Evolutionary conservation across 2,797 vertebrate genomes (phyloP).

Genomic region (Labeo calbasu): DNA sequence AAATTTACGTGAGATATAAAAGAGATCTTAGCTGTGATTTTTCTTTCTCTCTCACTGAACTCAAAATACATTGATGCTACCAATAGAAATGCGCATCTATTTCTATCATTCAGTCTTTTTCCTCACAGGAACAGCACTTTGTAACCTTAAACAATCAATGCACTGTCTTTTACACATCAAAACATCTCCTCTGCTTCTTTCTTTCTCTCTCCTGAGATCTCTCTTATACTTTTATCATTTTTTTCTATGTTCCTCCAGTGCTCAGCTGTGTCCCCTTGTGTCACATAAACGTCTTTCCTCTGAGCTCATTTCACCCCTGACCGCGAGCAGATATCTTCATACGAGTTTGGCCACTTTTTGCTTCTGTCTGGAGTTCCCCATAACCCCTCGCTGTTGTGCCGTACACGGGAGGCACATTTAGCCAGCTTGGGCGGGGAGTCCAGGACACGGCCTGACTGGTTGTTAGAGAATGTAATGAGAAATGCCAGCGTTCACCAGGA

Average conservation of each 20-base stretch:
- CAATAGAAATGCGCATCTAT: not conserved
- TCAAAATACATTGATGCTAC: not conserved
- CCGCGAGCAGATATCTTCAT: constrained; percentile 29
- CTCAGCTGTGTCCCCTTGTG: constrained; percentile 18
- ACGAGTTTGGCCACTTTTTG: not conserved
- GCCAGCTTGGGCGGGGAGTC: not conserved
- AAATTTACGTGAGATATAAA: not conserved
- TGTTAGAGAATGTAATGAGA: constrained; percentile 29
- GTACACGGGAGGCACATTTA: not conserved
- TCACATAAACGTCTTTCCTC: constrained; percentile 28
- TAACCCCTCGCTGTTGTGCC: not conserved
- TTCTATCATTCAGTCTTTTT: not conserved
- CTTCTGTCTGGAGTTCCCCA: constrained; percentile 6
- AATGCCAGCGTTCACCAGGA: constrained; percentile 2
- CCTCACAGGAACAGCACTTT: not conserved
- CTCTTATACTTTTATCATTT: not conserved
- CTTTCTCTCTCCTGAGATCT: not conserved
- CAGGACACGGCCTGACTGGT: not conserved
- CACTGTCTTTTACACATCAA: not conserved
- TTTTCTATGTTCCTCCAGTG: not conserved
- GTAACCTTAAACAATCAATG: not conserved
- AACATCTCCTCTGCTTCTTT: not conserved
- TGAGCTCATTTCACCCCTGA: constrained; percentile 66
- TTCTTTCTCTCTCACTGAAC: not conserved
- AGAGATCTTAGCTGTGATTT: not conserved